Conservation (phyloP, 1,140 invertebrate species). For the Bombyx mori region DNA sequence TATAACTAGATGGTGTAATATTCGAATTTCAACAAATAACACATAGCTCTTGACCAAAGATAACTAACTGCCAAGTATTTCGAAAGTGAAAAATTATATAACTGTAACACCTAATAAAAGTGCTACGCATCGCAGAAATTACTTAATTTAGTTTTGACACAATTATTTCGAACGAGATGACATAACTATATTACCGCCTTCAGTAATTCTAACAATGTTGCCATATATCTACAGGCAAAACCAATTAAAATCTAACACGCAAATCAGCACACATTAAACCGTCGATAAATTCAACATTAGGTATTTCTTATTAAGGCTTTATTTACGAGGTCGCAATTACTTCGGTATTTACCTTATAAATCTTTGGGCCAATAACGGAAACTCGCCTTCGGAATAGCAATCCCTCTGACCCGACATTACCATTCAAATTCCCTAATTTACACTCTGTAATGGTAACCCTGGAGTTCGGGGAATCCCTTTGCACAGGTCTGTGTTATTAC, state of each 20-base stretch:
- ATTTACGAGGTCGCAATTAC: slow-evolving; percentile 11
- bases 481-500: slow-evolving; percentile 6
- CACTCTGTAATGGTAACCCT: slow-evolving; percentile 15
- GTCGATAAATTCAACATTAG: background rate
- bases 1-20: no score
- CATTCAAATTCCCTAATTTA: slow-evolving; percentile 20
- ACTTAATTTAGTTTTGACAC: no score
- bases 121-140: no score
- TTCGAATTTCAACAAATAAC: no score
- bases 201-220: no score
- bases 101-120: no score
- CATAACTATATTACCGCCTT: no score
- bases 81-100: no score
- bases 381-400: slow-evolving; percentile 7
- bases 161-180: no score
- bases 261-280: background rate
- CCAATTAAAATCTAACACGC: background rate
- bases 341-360: slow-evolving; percentile 7
- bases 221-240: no score
- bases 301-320: slow-evolving; percentile 7
- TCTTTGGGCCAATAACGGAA: slow-evolving; percentile 14
- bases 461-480: slow-evolving; percentile 8
- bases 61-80: no score
- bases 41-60: no score
- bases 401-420: slow-evolving; percentile 13